Base-by-base conservation (phyloP, 2,888 invertebrate species). In the Idaea aversata region DNA sequence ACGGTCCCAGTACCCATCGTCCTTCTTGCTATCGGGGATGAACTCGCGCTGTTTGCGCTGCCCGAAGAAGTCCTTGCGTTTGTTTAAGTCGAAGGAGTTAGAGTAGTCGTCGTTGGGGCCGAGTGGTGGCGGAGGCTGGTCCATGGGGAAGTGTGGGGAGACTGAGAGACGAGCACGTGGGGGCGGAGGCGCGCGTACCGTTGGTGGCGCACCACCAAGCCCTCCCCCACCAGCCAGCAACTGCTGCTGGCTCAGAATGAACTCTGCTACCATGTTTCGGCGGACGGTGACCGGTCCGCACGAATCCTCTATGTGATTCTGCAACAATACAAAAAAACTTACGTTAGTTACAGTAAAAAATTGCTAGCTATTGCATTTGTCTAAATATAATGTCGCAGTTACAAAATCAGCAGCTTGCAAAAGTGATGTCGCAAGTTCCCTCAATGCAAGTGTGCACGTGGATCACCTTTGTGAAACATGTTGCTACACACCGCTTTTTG, bases 1-100 rank as follows among this genome's bases (percentile, higher is more conserved):
- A 66, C 99, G 95, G 88, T 99, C 98, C 99, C 99, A 99, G 89
- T 99, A 99, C 81, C 97, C 97, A 79, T 98, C 98, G 82, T 99
- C 99, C 86, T 99, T 99, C 87, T 98, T 98, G 89, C 95, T 97
- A 85, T 99, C 99, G 0, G 99, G 99, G 71, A 98, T 99, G 88
- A 99, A 99, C 87, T 99, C 98, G 15, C 99, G 94, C 83, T 98
- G 98, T 84, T 99, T 99, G 78, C 98, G 95, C 80, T 97, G 97
- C 1, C 97, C 97, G 88, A 97, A 97, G 80, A 97, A 94, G 74
- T 97, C 97, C 82, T 97, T 97, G 75, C 96, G 95, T 77, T 96
- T 95, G 78, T 95, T 94, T 83, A 93, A 93, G 73, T 94, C 94
- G 85, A 92, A 96, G 78, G 95, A 93, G 93, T 82, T 80, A 76